Conservation (phyloP, 2,113 vertebrate species). For the Chaenocephalus aceratus region DNA sequence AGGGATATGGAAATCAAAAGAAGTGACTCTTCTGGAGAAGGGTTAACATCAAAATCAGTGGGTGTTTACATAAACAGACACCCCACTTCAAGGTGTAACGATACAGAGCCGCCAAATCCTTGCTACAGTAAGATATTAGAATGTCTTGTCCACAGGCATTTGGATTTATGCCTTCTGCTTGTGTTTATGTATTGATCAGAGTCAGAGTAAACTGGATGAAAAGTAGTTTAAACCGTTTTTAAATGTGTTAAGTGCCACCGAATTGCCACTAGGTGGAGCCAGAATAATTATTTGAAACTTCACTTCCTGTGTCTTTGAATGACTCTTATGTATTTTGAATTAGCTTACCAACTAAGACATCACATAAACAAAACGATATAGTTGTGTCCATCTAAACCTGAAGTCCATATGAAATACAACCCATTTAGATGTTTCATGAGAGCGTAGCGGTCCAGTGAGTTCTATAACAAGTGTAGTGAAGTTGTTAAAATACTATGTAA, state of each 20-base stretch:
- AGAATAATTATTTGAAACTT: constrained; percentile 20
- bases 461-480: constrained; percentile 39
- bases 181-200: not conserved
- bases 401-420: not conserved
- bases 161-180: not conserved
- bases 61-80: not conserved
- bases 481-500: constrained; percentile 31
- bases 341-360: not conserved
- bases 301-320: not conserved
- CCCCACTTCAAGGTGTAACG: not conserved
- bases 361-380: not conserved
- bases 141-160: not conserved
- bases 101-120: not conserved
- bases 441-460: not conserved
- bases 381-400: not conserved
- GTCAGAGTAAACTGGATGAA: not conserved
- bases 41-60: constrained; percentile 17
- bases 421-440: not conserved
- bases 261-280: constrained; percentile 62
- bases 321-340: not conserved
- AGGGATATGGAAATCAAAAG: constrained; percentile 63
- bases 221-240: not conserved
- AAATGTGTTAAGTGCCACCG: not conserved
- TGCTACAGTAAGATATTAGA: not conserved
- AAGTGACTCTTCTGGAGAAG: constrained; percentile 55